Percentiles rank a stretch among this genome's conserved stretches.
Conservation (phyloP, 2,888 invertebrate species). For the Noctua comes region DNA sequence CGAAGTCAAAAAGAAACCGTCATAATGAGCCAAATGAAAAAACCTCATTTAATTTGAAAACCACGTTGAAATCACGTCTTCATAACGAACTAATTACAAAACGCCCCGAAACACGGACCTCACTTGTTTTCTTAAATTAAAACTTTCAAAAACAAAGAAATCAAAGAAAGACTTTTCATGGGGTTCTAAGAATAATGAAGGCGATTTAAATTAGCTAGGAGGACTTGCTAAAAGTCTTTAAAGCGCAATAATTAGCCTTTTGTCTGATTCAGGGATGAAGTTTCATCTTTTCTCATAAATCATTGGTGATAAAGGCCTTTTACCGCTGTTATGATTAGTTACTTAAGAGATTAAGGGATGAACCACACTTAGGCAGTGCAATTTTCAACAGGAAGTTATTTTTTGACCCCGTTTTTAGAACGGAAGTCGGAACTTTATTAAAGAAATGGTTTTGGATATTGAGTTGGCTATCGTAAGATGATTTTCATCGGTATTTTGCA, state of each 20-base stretch:
- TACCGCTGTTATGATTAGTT: slow-evolving; percentile 64
- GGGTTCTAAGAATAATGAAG: slow-evolving; percentile 74
- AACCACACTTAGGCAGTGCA: slow-evolving; percentile 41
- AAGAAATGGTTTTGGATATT: background rate
- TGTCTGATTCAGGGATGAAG: slow-evolving; percentile 76
- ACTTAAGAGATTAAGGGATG: slow-evolving; percentile 51
- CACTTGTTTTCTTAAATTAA: slow-evolving; percentile 54
- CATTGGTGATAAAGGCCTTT: slow-evolving; percentile 65
- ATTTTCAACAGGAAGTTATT: slow-evolving; percentile 41
- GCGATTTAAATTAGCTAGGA: slow-evolving; percentile 77
- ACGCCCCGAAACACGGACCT: slow-evolving; percentile 6
- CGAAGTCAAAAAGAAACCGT: slow-evolving; percentile 1
- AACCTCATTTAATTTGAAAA: slow-evolving; percentile 3
- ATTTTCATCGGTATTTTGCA: background rate
- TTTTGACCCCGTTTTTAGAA: slow-evolving; percentile 14
- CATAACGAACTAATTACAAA: slow-evolving; percentile 49
- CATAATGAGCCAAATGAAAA: background rate
- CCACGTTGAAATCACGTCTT: slow-evolving; percentile 2
- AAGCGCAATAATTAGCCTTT: slow-evolving; percentile 84
- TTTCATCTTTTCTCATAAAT: slow-evolving; percentile 71
- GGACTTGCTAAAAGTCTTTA: slow-evolving; percentile 75
- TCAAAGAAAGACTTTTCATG: slow-evolving; percentile 49
- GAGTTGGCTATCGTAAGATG: too few relatives aligned
- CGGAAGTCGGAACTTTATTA: slow-evolving; percentile 12
- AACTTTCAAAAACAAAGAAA: slow-evolving; percentile 56